phyloP scores from a whole-genome alignment of 1,140 invertebrate species.

The Drosophila burlai region DNA sequence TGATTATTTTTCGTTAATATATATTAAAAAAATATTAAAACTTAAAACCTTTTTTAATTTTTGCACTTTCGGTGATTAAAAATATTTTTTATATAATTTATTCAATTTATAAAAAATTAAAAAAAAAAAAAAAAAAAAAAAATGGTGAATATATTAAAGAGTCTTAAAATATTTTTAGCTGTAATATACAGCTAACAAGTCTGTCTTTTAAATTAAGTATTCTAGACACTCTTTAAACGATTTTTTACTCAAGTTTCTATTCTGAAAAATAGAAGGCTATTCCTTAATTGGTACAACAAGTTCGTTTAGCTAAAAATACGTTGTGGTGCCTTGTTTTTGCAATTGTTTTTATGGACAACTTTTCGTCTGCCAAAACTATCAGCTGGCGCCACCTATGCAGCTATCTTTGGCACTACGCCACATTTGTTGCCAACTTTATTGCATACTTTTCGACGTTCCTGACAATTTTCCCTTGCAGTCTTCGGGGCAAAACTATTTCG shows the following conservation, averaged over 20 bases:
- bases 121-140: too few species aligned
- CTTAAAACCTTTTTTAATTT: too few species aligned
- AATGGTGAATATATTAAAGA: too few species aligned
- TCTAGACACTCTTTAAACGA: background rate
- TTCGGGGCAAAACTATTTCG: background rate
- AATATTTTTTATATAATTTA: too few species aligned
- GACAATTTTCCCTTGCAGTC: background rate
- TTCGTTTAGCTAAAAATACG: background rate
- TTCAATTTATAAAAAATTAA: too few species aligned
- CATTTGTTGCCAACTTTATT: slow-evolving; percentile 27
- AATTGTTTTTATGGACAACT: slow-evolving; percentile 2
- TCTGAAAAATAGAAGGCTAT: background rate
- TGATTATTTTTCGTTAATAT: too few species aligned
- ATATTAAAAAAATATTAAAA: too few species aligned
- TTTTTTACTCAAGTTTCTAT: background rate
- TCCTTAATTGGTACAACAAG: background rate
- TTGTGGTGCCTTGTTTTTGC: background rate
- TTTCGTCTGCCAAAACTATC: background rate
- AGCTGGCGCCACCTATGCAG: slow-evolving; percentile 28
- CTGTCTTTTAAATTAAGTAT: background rate
- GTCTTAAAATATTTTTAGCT: too few species aligned
- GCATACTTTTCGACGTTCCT: slow-evolving; percentile 37
- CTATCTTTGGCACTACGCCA: slow-evolving; percentile 16
- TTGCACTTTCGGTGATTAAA: too few species aligned
- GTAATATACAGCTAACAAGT: too few species aligned